phyloP scores from a whole-genome alignment of 2,888 invertebrate species.

The Pachymerium ferrugineum region DNA sequence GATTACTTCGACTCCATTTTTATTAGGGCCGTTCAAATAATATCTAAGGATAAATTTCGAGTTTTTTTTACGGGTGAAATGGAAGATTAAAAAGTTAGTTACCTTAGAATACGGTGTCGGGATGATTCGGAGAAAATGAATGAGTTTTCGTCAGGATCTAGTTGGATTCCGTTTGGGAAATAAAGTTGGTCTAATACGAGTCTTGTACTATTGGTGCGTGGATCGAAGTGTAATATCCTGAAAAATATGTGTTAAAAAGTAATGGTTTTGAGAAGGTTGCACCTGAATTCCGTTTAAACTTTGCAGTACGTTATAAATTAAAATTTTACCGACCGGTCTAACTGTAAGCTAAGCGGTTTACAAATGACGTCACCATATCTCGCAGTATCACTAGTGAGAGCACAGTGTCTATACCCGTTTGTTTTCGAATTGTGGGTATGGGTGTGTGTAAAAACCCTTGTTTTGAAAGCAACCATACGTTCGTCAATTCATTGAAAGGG shows the following conservation, averaged over 20 bases:
- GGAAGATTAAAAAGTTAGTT: slow-evolving; percentile 32
- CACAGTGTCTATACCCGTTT: no score
- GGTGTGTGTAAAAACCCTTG: no score
- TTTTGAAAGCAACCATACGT: no score
- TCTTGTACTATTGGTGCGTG: slow-evolving; percentile 66
- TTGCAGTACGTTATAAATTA: no score
- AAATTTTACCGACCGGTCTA: no score
- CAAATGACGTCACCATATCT: no score
- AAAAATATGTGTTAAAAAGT: background rate
- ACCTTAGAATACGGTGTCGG: slow-evolving; percentile 60
- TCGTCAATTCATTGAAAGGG: no score
- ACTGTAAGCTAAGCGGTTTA: no score
- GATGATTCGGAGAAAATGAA: slow-evolving; percentile 70
- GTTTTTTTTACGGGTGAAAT: background rate
- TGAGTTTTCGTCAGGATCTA: slow-evolving; percentile 75
- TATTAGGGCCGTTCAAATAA: slow-evolving; percentile 45
- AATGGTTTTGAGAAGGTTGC: background rate
- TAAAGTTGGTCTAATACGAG: slow-evolving; percentile 69
- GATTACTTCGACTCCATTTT: slow-evolving; percentile 47
- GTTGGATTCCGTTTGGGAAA: slow-evolving; percentile 83
- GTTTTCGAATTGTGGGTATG: no score
- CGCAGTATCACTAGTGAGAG: no score
- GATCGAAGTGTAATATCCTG: slow-evolving; percentile 74
- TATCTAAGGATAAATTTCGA: slow-evolving; percentile 42
- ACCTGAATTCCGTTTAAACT: no score